Evolutionary conservation across 2,113 vertebrate genomes (phyloP), one percentile per base, ranked within the genome.

Genomic region (Corydoras maculifer): DNA sequence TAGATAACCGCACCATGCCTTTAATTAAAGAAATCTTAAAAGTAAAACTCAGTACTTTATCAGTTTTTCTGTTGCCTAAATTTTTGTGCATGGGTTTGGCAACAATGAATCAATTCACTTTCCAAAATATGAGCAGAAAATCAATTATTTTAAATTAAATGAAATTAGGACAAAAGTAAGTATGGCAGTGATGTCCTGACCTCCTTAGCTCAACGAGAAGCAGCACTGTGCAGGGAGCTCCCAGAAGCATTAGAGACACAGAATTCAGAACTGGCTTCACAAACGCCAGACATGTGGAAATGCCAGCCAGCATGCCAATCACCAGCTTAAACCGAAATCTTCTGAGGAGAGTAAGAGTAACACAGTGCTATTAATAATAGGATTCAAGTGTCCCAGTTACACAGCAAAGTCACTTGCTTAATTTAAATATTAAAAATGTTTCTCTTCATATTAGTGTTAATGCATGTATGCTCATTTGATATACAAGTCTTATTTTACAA

Each of bases 181-280:
- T n/a, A 49, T 10, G 2, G 2, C 4, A 43, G 10, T 9, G 30
- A 6, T 18, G 51, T 13, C 60, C 84, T 82, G 65, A 99, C 96
- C 96, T 97, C 81, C 89, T 96, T 1, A 98, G 87, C 81, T 98
- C 97, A 0, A 92, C 91, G 10, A 98, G 83, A 11, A 99, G 94
- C 71, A 99, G 85, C 0, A 65, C 91, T 0, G 91, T 94, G 77
- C 97, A 99, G 15, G 97, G 96, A 79, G 98, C 86, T 9, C 96
- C 95, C 72, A 99, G 83, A 0, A 88, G 91, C 96, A 99, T 99
- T 49, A 99, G 85, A 0, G 94, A 97, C 84, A 99, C 88, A 15
- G 91, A 95, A 86, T 99, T 98, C 82, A 99, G 90, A 30, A 92
- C 90, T 0, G 97, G 97, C 64, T 98, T 99, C 59, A 99, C 90